Evolutionary conservation across 2,797 vertebrate genomes (phyloP).

Genomic region (Paguma larvata): DNA sequence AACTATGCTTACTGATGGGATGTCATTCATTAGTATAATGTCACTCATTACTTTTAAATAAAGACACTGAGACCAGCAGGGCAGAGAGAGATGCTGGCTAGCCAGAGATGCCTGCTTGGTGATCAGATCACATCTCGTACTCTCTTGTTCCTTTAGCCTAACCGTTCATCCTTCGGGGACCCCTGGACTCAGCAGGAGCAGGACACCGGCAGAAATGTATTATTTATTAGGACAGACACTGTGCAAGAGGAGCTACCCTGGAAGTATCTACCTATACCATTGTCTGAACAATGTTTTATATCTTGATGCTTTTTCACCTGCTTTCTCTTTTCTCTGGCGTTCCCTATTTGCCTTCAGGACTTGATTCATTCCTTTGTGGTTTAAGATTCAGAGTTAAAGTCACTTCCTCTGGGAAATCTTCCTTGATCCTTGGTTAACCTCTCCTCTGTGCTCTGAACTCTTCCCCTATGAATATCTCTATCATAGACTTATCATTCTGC

Average conservation of each 20-base stretch:
- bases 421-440: background rate
- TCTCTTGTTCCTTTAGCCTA: no score
- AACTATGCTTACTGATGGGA: no score
- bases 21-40: no score
- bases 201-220: background rate
- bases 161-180: no score
- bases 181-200: no score
- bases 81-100: no score
- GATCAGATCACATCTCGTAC: no score
- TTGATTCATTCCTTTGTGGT: background rate
- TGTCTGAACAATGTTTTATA: background rate
- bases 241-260: background rate
- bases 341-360: background rate
- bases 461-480: background rate
- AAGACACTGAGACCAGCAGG: no score
- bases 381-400: constrained; percentile 38
- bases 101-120: no score
- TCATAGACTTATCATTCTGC: background rate
- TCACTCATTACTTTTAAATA: no score
- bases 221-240: background rate
- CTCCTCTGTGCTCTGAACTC: background rate
- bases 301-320: background rate
- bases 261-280: background rate
- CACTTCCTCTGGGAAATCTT: background rate
- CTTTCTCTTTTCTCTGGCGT: constrained; percentile 29